phyloP scores from a whole-genome alignment of 1,140 invertebrate species.

The Apis dorsata region DNA sequence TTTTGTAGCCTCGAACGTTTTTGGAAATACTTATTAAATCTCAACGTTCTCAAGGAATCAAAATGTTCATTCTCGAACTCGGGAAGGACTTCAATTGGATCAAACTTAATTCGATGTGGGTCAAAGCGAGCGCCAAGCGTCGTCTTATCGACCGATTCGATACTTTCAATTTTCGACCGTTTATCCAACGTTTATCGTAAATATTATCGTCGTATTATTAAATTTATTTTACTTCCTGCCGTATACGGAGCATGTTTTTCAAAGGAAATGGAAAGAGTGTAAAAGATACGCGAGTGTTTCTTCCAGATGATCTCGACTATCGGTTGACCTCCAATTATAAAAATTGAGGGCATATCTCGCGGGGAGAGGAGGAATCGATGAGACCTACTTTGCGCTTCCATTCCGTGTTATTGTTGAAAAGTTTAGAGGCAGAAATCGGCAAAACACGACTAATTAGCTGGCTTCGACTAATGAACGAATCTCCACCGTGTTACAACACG shows the following conservation, averaged over 20 bases:
- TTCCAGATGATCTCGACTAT: background rate
- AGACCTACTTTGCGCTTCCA: conserved; percentile 36
- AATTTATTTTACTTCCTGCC: too few species aligned
- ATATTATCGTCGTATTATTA: too few species aligned
- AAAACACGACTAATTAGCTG: conserved; percentile 61
- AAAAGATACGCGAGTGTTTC: background rate
- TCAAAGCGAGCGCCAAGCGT: too few species aligned
- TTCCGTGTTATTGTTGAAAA: conserved; percentile 49
- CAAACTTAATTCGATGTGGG: too few species aligned
- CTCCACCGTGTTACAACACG: conserved; percentile 29
- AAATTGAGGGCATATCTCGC: conserved; percentile 34
- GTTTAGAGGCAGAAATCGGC: conserved; percentile 43
- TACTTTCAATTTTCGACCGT: too few species aligned
- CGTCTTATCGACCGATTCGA: too few species aligned
- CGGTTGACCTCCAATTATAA: conserved; percentile 36
- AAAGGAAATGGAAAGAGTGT: background rate
- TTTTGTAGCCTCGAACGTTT: too few species aligned
- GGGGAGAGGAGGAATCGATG: background rate
- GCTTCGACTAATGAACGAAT: conserved; percentile 55
- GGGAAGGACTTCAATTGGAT: too few species aligned
- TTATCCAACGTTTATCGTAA: too few species aligned
- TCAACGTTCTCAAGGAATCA: too few species aligned
- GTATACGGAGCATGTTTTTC: background rate
- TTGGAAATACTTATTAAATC: background rate
- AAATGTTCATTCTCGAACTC: too few species aligned